phyloP scores from a whole-genome alignment of 2,113 vertebrate species.

The Noctilio leporinus region DNA sequence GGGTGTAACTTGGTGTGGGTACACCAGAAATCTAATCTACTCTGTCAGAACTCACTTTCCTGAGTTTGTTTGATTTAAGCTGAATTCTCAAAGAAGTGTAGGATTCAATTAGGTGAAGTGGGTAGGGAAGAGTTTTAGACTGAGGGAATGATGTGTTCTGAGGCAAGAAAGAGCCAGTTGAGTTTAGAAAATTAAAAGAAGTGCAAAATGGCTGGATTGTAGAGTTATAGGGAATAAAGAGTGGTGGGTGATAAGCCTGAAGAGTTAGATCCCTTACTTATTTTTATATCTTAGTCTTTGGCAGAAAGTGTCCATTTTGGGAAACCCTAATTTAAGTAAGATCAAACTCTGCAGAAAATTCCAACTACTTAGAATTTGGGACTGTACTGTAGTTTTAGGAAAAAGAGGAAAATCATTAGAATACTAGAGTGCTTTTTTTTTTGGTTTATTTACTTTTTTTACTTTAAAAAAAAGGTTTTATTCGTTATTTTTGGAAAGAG shows the following conservation, averaged over 20 bases:
- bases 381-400: background rate
- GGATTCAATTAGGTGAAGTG: background rate
- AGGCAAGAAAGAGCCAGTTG: background rate
- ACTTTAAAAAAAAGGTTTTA: too few relatives aligned
- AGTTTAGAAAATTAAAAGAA: background rate
- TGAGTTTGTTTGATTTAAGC: background rate
- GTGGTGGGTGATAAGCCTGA: background rate
- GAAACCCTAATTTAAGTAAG: background rate
- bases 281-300: background rate
- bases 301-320: background rate
- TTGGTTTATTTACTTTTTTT: too few relatives aligned
- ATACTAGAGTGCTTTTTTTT: too few relatives aligned
- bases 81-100: background rate
- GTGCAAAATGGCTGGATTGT: background rate
- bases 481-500: too few relatives aligned
- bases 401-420: background rate
- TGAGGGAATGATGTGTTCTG: background rate
- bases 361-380: background rate
- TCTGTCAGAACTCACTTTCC: background rate
- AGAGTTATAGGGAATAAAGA: background rate
- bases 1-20: too few relatives aligned
- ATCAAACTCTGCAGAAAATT: background rate
- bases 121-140: background rate
- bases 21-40: accelerated
- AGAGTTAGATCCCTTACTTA: background rate